Conservation (phyloP, 2,113 vertebrate genomes). For the Seriola quinqueradiata region DNA sequence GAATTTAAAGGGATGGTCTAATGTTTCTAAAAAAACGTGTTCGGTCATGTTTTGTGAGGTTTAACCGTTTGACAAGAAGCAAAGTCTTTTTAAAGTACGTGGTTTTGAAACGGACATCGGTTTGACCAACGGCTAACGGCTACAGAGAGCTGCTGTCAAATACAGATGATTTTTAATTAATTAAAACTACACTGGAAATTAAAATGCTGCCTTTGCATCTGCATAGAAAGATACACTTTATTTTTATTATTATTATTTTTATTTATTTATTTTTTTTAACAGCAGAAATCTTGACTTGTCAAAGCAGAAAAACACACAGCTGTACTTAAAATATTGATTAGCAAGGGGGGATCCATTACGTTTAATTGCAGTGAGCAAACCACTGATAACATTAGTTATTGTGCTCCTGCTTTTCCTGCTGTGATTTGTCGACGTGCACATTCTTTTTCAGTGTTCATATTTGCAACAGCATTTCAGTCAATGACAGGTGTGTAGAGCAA, state of each 20-base stretch:
- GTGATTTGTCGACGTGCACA: neutral
- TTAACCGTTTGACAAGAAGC: too few species aligned
- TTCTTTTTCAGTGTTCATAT: neutral
- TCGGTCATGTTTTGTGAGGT: fast-evolving
- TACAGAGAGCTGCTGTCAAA: neutral
- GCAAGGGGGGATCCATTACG: too few species aligned
- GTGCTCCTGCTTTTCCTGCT: neutral
- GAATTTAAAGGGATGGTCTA: neutral
- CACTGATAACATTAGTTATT: neutral
- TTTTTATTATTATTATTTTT: too few species aligned
- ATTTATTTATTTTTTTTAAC: neutral
- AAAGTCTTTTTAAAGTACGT: neutral
- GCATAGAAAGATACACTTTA: neutral
- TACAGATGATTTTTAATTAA: neutral
- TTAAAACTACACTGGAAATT: neutral
- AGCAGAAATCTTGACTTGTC: neutral
- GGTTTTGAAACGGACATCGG: slow-evolving; percentile 1
- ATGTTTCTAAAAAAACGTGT: fast-evolving
- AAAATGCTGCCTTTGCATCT: neutral
- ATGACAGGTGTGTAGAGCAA: neutral
- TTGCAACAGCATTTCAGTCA: neutral
- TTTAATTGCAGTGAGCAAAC: neutral
- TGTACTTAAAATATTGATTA: neutral
- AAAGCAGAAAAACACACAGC: neutral
- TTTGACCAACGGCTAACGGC: neutral